Percentiles rank a stretch among this genome's conserved stretches.
These are phyloP conservation scores for Sycobia sp. DNA, from an alignment of 1,140 invertebrate species.

Conservation along the genomic window DNA sequence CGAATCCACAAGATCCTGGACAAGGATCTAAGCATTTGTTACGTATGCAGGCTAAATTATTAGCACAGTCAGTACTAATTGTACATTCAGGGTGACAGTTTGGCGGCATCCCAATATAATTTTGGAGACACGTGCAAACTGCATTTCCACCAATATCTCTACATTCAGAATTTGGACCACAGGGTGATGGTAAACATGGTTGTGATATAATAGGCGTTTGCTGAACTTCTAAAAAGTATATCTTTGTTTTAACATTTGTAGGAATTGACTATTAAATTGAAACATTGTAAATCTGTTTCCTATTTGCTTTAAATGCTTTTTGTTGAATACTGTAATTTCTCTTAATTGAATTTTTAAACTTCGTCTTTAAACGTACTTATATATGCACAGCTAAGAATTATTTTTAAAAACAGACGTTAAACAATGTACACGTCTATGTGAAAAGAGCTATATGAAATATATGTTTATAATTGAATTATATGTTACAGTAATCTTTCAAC, in stretches of 20 bases:
- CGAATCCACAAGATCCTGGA: conserved; percentile 73
- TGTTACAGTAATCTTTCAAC: too few relatives aligned
- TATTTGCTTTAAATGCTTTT: too few relatives aligned
- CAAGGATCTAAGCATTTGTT: conserved; percentile 75
- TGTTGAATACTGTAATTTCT: too few relatives aligned
- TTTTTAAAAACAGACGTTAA: too few relatives aligned
- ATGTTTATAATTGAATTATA: too few relatives aligned
- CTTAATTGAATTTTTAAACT: too few relatives aligned
- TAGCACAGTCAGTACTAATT: conserved; percentile 69
- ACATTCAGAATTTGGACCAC: conserved; percentile 74
- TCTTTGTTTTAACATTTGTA: conserved; percentile 24
- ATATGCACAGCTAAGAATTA: too few relatives aligned
- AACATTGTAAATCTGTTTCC: too few relatives aligned
- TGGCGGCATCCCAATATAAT: conserved; percentile 72
- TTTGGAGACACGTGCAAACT: conserved; percentile 69
- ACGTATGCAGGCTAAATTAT: conserved; percentile 68
- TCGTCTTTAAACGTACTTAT: too few relatives aligned
- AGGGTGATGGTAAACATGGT: conserved; percentile 72
- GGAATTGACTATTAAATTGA: too few relatives aligned
- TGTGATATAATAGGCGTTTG: conserved; percentile 48
- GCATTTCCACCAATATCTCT: conserved; percentile 65
- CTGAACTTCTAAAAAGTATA: conserved; percentile 6
- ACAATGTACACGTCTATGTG: too few relatives aligned
- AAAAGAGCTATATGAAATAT: too few relatives aligned
- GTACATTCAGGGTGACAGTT: conserved; percentile 74